Evolutionary conservation across 2,888 invertebrate genomes (phyloP).

Genomic region (Chrysolina oricalcia): DNA sequence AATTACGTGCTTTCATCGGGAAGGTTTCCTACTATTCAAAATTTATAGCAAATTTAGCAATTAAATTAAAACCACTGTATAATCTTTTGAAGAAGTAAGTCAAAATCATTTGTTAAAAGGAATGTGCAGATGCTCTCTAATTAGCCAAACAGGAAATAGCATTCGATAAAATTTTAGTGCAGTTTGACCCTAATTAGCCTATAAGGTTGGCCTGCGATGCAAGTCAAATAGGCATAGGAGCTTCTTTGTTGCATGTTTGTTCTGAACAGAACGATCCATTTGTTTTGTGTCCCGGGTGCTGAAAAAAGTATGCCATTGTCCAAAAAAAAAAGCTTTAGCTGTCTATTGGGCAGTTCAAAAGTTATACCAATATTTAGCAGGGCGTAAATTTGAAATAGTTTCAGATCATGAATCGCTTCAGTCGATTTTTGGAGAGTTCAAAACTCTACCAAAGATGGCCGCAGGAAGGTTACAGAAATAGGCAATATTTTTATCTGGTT

Average conservation of each 20-base stretch:
- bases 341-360: background rate
- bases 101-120: conserved; percentile 58
- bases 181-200: conserved; percentile 35
- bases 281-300: conserved; percentile 44
- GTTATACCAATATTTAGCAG: background rate
- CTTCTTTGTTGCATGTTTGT: background rate
- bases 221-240: conserved; percentile 19
- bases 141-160: conserved; percentile 42
- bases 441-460: no score
- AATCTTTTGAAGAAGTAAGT: conserved; percentile 29
- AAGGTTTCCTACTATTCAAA: conserved; percentile 66
- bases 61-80: conserved; percentile 61
- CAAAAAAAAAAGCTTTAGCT: background rate
- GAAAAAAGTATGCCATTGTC: conserved; percentile 39
- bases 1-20: conserved; percentile 54
- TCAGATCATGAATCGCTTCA: background rate
- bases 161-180: conserved; percentile 37
- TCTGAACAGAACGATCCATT: conserved; percentile 45
- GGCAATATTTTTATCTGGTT: no score
- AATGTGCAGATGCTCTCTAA: conserved; percentile 62
- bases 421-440: background rate
- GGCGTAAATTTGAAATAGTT: background rate
- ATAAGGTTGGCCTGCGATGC: conserved; percentile 31
- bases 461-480: no score
- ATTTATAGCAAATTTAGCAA: conserved; percentile 62